Conservation (phyloP, 2,888 invertebrate species). For the Scaptomyza reducta region DNA sequence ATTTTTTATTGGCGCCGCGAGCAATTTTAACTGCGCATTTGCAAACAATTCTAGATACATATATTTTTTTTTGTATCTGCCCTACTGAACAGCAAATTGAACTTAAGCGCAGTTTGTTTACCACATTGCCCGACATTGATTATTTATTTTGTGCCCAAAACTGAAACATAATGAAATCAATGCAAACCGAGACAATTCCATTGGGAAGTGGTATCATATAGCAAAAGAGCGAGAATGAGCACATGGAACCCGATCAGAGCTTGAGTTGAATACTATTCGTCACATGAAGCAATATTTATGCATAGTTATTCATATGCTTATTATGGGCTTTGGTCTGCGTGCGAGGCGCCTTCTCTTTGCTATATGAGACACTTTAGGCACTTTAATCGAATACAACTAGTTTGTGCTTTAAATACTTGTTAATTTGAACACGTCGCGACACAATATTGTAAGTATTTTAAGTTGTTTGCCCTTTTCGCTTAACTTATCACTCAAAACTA, state of each 20-base stretch:
- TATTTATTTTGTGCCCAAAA: constrained; percentile 15
- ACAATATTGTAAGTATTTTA: constrained; percentile 2
- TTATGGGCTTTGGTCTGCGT: constrained; percentile 38
- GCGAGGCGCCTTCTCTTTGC: constrained; percentile 36
- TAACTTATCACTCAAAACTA: constrained; percentile 17
- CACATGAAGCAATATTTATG: constrained; percentile 44
- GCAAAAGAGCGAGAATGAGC: constrained; percentile 8
- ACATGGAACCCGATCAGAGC: constrained; percentile 35
- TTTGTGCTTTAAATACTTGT: constrained; percentile 5
- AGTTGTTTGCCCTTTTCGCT: constrained; percentile 6
- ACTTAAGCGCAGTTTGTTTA: constrained; percentile 30
- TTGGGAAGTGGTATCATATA: constrained; percentile 23
- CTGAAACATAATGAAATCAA: not conserved
- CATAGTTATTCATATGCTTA: constrained; percentile 56
- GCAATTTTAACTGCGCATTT: constrained; percentile 43
- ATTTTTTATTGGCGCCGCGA: constrained; percentile 25
- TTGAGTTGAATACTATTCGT: constrained; percentile 19
- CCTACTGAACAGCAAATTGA: constrained; percentile 29
- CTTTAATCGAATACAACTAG: not conserved
- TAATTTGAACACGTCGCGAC: constrained; percentile 7
- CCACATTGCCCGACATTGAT: constrained; percentile 21
- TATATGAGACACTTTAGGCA: constrained; percentile 14
- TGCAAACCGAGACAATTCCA: constrained; percentile 16
- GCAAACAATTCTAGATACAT: constrained; percentile 3
- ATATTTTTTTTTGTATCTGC: constrained; percentile 1